phyloP scores from a whole-genome alignment of 2,888 invertebrate species.

The Zonitis immaculata region DNA sequence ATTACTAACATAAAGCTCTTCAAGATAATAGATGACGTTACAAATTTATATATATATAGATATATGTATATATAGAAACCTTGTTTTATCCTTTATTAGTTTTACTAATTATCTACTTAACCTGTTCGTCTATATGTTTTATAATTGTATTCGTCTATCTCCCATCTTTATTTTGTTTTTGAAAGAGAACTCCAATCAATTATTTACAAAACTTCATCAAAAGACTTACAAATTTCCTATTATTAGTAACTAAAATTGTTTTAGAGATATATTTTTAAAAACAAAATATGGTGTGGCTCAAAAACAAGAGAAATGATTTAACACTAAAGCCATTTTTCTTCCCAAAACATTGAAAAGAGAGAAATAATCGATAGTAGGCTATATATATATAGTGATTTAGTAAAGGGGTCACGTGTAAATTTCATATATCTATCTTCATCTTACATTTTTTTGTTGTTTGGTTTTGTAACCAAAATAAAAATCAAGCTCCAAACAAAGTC shows the following conservation, averaged over 20 bases:
- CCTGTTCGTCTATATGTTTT: constrained; percentile 27
- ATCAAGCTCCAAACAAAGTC: not conserved
- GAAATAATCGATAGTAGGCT: no score
- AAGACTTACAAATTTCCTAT: constrained; percentile 17
- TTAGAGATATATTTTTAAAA: not conserved
- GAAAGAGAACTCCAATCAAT: no score
- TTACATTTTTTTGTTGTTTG: no score
- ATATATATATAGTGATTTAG: not conserved
- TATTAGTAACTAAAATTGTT: not conserved
- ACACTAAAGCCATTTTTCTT: not conserved
- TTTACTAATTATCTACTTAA: constrained; percentile 35
- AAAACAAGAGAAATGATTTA: not conserved
- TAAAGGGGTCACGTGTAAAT: not conserved
- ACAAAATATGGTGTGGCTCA: not conserved
- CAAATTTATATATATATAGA: constrained; percentile 25
- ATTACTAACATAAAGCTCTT: constrained; percentile 5
- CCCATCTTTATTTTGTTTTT: constrained; percentile 14
- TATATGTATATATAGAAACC: not conserved
- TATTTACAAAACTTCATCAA: no score
- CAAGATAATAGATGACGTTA: constrained; percentile 25
- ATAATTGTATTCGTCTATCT: constrained; percentile 34
- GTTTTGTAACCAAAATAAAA: not conserved
- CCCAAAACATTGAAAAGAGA: not conserved
- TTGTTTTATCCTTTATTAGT: constrained; percentile 16
- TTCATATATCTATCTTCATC: not conserved